These are phyloP conservation scores for Poecilia velifera DNA, from an alignment of 2,797 vertebrate species.

Conservation along the genomic window DNA sequence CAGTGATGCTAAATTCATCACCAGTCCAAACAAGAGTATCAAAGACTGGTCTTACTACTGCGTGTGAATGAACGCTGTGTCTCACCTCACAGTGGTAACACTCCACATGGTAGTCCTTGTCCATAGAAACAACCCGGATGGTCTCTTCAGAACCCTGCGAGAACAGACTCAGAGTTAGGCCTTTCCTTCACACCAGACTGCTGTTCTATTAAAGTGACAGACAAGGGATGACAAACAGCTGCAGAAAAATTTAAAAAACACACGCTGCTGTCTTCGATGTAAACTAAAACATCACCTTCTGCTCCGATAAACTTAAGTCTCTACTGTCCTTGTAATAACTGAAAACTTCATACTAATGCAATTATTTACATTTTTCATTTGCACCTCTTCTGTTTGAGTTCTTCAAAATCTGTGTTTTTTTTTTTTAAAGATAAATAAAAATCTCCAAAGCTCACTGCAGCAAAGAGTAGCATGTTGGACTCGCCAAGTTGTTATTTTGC, in stretches of 20 bases:
- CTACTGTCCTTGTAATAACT: not conserved
- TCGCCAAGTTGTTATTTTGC: not conserved
- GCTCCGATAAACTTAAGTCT: not conserved
- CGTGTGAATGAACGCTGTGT: not conserved
- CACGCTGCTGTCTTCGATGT: not conserved
- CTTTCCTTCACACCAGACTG: not conserved
- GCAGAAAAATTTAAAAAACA: not conserved
- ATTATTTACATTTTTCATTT: not conserved
- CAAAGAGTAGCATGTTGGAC: not conserved
- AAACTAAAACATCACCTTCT: not conserved
- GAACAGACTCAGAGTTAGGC: constrained; percentile 40
- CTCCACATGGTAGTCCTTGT: constrained; percentile 98
- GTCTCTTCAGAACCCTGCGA: constrained; percentile 95
- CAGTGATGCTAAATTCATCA: constrained; percentile 8
- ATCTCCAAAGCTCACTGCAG: not conserved
- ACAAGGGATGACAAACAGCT: not conserved
- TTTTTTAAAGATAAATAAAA: not conserved
- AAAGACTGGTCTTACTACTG: not conserved
- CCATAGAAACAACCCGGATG: constrained; percentile 98
- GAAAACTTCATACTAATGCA: not conserved
- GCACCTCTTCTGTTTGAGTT: not conserved
- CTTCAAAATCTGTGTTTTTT: not conserved
- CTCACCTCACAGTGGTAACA: constrained; percentile 98
- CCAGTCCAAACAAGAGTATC: constrained; percentile 18
- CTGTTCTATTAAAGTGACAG: constrained; percentile 6